phyloP scores from a whole-genome alignment of 2,888 invertebrate genomes.

The Idaea straminata region DNA sequence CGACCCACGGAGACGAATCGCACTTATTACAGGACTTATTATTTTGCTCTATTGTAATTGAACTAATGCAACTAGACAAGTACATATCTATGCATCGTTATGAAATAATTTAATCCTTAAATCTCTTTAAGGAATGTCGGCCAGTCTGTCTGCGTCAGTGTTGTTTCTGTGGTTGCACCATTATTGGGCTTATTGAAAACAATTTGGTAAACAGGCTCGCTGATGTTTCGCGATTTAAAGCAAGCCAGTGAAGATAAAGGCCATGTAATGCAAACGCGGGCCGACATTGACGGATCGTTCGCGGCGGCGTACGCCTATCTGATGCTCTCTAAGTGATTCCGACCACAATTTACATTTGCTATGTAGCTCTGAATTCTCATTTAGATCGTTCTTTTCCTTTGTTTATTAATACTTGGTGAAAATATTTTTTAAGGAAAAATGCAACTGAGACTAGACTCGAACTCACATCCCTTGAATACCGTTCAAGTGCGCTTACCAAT shows the following conservation, averaged over 20 bases:
- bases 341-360: constrained; percentile 74
- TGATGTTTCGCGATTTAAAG: constrained; percentile 74
- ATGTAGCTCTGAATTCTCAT: constrained; percentile 71
- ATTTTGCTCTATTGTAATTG: constrained; percentile 53
- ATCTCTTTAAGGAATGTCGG: constrained; percentile 55
- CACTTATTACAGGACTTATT: constrained; percentile 52
- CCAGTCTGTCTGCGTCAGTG: constrained; percentile 51
- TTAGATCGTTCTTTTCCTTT: constrained; percentile 60
- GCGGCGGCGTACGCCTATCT: constrained; percentile 73
- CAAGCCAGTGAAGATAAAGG: constrained; percentile 72
- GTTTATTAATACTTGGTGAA: constrained; percentile 42
- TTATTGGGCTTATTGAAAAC: constrained; percentile 76
- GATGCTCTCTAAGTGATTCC: constrained; percentile 78
- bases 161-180: constrained; percentile 58
- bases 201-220: constrained; percentile 75
- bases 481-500: too few species aligned
- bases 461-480: too few species aligned
- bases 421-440: too few species aligned
- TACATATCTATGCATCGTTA: constrained; percentile 60
- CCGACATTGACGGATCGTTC: constrained; percentile 78
- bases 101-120: constrained; percentile 63
- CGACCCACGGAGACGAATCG: constrained; percentile 31
- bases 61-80: constrained; percentile 67
- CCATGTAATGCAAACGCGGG: constrained; percentile 75
- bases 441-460: too few species aligned